Conservation (phyloP, 1,140 invertebrate genomes). For the Philotrypesis tridentata region DNA sequence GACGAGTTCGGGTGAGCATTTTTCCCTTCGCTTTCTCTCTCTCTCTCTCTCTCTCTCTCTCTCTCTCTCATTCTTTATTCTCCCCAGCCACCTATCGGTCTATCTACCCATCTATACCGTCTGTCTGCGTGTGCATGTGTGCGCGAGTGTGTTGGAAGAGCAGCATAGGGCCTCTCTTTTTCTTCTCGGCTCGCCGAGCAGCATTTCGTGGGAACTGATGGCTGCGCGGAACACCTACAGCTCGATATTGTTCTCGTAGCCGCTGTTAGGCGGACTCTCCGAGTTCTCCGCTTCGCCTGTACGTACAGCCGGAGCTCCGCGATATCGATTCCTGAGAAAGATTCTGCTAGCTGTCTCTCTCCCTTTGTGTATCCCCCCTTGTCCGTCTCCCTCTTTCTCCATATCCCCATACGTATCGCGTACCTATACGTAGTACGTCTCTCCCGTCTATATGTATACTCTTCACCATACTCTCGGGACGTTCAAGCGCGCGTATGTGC, state of each 20-base stretch:
- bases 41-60: constrained; percentile 10
- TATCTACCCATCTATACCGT: constrained; percentile 21
- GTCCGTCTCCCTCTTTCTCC: neutral
- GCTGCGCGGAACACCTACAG: neutral
- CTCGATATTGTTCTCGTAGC: neutral
- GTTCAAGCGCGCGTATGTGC: neutral
- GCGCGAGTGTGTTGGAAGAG: neutral
- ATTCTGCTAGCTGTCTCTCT: constrained; percentile 36
- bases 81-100: neutral
- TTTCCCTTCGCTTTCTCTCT: constrained; percentile 14
- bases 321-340: constrained; percentile 42
- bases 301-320: constrained; percentile 20
- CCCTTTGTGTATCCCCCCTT: constrained; percentile 42
- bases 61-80: neutral
- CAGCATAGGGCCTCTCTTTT: neutral
- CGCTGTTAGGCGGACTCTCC: neutral
- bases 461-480: neutral
- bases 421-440: neutral
- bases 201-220: neutral
- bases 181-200: neutral
- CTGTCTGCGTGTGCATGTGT: constrained; percentile 26
- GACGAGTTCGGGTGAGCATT: constrained; percentile 80
- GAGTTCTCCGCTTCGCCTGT: neutral
- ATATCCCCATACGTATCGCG: neutral
- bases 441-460: neutral